Conservation (phyloP, 2,888 invertebrate species). For the Amphipyra berbera region DNA sequence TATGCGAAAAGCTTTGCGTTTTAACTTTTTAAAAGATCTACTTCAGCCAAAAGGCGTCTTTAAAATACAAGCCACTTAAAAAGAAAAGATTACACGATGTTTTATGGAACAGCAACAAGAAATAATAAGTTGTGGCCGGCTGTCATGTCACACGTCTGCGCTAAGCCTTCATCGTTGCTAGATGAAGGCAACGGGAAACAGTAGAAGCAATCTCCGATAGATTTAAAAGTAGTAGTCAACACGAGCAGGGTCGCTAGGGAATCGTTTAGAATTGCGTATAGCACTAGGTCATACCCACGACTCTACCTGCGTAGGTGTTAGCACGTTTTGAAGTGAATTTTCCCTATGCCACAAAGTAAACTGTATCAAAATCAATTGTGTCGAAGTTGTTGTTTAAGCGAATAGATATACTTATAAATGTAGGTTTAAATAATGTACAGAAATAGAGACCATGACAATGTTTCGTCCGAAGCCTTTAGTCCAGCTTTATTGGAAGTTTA, state of each 20-base stretch:
- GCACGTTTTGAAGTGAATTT: not conserved
- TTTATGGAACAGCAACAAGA: slow-evolving; percentile 16
- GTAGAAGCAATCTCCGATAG: slow-evolving; percentile 58
- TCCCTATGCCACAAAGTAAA: not conserved
- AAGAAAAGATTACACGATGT: not conserved
- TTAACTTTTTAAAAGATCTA: too few species aligned
- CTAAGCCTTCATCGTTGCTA: slow-evolving; percentile 47
- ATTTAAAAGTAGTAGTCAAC: slow-evolving; percentile 55
- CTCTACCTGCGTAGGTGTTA: not conserved
- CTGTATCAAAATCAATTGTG: not conserved
- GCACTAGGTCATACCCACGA: not conserved
- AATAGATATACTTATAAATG: too few species aligned
- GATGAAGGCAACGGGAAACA: slow-evolving; percentile 40
- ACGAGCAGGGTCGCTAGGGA: slow-evolving; percentile 17
- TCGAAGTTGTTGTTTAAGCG: not conserved
- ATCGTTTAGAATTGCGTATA: slow-evolving; percentile 12
- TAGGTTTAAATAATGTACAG: too few species aligned
- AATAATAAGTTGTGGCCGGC: slow-evolving; percentile 41
- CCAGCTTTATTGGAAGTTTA: too few species aligned
- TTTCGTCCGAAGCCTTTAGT: too few species aligned
- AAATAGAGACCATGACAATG: too few species aligned
- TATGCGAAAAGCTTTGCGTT: too few species aligned
- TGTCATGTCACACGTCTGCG: slow-evolving; percentile 42
- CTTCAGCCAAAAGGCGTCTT: too few species aligned
- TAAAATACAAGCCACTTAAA: too few species aligned